Evolutionary conservation across 2,797 vertebrate species (phyloP), one percentile per base, ranked within the genome.

Genomic region (Huso huso): DNA sequence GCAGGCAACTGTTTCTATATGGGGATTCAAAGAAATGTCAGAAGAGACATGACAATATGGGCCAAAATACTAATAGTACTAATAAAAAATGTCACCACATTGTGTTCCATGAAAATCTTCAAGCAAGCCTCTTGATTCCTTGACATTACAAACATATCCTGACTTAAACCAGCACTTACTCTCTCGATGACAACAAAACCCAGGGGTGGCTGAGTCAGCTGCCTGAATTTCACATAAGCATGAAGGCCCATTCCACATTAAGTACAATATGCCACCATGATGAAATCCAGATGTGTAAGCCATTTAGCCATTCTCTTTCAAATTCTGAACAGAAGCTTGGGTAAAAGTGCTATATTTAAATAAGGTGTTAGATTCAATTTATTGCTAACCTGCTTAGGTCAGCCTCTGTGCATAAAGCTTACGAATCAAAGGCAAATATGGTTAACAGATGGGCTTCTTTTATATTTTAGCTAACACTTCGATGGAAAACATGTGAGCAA

Each of bases 281-380:
- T 83, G 66, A 64, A 79, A 81, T 83, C 84, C 86, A 88, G 84
- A 83, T 86, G 82, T 80, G 81, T 70, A 75, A 79, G 76, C 76
- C 80, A 81, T 77, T 80, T 72, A 18, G 72, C 84, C 76, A 78
- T 82, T 79, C 84, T 80, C 78, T 83, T 48, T 71, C 77, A 64
- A 72, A 81, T 76, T 64, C 78, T 70, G 78, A 87, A 84, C 85
- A 84, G 81, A 83, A 87, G 80, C 77, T 73, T 63, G 77, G 80
- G 82, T 80, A 74, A 79, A 81, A 81, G 74, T 68, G 78, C 75
- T 79, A 76, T 1, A 78, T 58, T 58, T 58, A 82, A 83, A 63
- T 69, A 74, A 65, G 83, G 76, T 58, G 55, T 77, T 73, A 73
- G 72, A 77, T 68, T 73, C 76, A 76, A 78, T 77, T 74, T 72